Evolutionary conservation across 2,888 invertebrate genomes (phyloP).

Genomic region (Acleris laterana): DNA sequence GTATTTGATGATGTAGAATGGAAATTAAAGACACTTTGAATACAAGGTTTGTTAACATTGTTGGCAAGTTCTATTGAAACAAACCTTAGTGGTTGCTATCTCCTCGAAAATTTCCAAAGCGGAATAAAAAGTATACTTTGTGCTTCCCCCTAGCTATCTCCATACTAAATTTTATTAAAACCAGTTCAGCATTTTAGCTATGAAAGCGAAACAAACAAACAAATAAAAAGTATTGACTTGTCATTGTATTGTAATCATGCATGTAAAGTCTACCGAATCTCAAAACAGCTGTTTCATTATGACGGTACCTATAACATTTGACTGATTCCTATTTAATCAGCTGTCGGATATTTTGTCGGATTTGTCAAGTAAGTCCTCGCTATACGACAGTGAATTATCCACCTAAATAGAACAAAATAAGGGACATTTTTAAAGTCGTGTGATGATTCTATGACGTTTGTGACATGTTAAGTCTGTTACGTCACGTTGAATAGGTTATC

Average conservation of each 20-base stretch:
- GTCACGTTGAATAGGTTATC: constrained; percentile 11
- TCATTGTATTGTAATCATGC: background rate
- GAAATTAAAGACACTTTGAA: too few species aligned
- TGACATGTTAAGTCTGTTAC: background rate
- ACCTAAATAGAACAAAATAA: background rate
- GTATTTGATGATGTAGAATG: too few species aligned
- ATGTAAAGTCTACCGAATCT: background rate
- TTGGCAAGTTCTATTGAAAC: too few species aligned
- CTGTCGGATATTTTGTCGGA: background rate
- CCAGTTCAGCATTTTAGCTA: too few species aligned
- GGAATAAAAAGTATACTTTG: too few species aligned
- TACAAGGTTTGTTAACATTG: too few species aligned
- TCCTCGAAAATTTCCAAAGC: too few species aligned
- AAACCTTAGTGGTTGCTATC: too few species aligned
- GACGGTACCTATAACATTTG: constrained; percentile 6
- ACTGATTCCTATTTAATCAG: constrained; percentile 15
- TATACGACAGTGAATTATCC: background rate
- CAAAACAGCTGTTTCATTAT: constrained; percentile 1
- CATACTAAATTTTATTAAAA: too few species aligned
- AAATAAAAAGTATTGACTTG: too few species aligned
- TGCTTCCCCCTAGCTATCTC: too few species aligned
- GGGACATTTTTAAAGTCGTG: background rate
- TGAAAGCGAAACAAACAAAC: too few species aligned
- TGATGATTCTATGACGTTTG: background rate
- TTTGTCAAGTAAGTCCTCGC: background rate